These are phyloP conservation scores for Nasonovia ribisnigri DNA, from an alignment of 2,888 invertebrate genomes.

Conservation along the genomic window DNA sequence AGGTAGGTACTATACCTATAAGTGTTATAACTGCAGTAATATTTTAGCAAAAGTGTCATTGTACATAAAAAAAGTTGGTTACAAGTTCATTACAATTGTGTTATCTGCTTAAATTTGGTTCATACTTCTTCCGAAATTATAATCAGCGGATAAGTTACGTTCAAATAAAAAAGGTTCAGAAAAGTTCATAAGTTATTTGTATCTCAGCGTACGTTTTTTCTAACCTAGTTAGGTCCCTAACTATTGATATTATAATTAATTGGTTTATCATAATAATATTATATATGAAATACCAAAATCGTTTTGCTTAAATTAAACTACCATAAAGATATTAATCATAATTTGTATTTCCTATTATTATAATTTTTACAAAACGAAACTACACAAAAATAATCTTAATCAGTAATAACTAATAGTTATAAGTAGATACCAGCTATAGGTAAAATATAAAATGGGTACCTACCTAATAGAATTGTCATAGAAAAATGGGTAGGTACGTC, in stretches of 20 bases:
- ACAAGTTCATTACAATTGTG: too few species aligned
- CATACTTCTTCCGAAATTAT: background rate
- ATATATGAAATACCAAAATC: background rate
- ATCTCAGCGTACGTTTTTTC: background rate
- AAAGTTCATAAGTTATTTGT: background rate
- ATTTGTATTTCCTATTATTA: too few species aligned
- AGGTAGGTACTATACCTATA: too few species aligned
- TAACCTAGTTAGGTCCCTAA: background rate
- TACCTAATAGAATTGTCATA: background rate
- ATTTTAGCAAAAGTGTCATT: too few species aligned
- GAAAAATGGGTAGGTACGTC: background rate
- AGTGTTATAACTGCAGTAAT: too few species aligned
- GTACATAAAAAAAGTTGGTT: too few species aligned
- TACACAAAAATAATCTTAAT: background rate
- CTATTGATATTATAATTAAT: slow-evolving; percentile 1
- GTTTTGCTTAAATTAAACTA: background rate
- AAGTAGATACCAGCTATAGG: too few species aligned
- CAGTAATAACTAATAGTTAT: background rate
- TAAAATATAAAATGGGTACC: too few species aligned
- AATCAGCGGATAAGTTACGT: background rate
- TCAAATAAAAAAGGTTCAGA: background rate
- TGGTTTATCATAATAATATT: background rate
- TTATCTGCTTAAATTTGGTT: too few species aligned
- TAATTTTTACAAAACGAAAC: too few species aligned
- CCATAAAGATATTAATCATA: too few species aligned